Evolutionary conservation across 2,113 vertebrate genomes (phyloP).

Genomic region (Phrynosoma platyrhinos): DNA sequence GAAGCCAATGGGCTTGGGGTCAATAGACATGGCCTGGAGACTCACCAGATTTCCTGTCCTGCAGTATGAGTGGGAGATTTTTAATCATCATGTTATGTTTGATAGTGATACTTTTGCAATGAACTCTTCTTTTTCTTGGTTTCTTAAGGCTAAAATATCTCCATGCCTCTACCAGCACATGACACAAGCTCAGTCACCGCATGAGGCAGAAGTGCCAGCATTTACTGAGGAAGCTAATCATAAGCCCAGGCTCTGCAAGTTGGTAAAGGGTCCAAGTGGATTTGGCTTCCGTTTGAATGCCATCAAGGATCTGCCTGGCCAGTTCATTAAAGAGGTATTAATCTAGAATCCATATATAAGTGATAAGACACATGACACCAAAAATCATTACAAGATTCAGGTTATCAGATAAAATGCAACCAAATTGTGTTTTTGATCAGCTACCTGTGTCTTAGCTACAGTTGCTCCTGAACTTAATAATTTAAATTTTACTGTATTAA

Average conservation of each 20-base stretch:
- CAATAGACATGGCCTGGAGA: background rate
- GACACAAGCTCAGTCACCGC: conserved; percentile 59
- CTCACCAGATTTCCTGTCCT: background rate
- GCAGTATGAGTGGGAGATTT: background rate
- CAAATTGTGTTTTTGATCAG: background rate
- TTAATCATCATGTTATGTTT: background rate
- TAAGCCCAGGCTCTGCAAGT: conserved; percentile 88
- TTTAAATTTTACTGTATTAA: background rate
- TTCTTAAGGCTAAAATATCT: conserved; percentile 83
- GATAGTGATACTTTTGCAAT: background rate
- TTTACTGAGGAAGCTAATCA: conserved; percentile 58
- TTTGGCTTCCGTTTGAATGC: conserved; percentile 93
- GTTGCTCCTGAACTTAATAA: background rate
- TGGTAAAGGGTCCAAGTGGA: conserved; percentile 82
- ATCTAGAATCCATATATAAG: background rate
- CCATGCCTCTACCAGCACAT: conserved; percentile 85
- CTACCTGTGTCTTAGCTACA: background rate
- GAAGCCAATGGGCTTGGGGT: background rate
- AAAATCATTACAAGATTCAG: background rate
- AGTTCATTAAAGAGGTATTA: conserved; percentile 87
- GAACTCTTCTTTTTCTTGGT: conserved; percentile 14
- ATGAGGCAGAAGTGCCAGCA: conserved; percentile 35
- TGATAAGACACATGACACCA: background rate
- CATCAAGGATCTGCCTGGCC: conserved; percentile 80
- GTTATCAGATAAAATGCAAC: background rate